Base-by-base conservation (phyloP, 2,797 vertebrate genomes). In the Xenopus petersii region DNA sequence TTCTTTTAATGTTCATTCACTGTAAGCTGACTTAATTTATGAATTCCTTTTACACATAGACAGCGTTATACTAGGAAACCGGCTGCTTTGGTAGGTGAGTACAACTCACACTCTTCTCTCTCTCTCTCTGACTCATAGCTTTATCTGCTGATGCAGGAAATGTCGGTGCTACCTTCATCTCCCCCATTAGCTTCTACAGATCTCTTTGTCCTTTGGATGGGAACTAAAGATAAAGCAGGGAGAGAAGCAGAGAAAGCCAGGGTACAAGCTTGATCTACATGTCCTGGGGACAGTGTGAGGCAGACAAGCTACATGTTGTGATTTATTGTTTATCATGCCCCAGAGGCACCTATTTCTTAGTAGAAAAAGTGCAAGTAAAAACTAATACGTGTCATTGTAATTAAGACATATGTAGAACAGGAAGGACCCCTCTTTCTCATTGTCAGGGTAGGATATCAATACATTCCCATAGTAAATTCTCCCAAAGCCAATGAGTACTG, bases 141-240 rank as follows among this genome's bases (percentile, higher is more conserved):
- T 42, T 42, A 42, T 42, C 36, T 42, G 36, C 36, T 42, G 5
- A 6, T 42, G 36, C 8, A 42, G 36, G 36, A 42, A 6, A 9
- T 42, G 36, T 42, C 5, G 5, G 36, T 42, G 36, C 8, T 42
- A 6, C 36, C 36, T 9, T 42, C 46, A 66, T 59, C 55, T 74
- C 33, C 72, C 30, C 42, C 15, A 30, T 30, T 30, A 30, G 26
- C 58, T 26, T 16, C 10, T 1, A 33, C 30, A 70, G 60, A 70
- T 75, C 33, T n/a, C 56, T 75, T 75, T 75, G 73, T 69, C 33
- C 59, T 64, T 13, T 54, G 59, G 66, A 61, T 75, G 47, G 62
- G 16, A 66, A 24, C 16, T 24, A 26, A 59, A 51, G 17, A 33
- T 58, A 16, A 12, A 15, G 62, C 30, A 46, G 42, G 49, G 49